These are phyloP conservation scores for Urophycis tenuis DNA, from an alignment of 2,797 vertebrate genomes.

Conservation along the genomic window DNA sequence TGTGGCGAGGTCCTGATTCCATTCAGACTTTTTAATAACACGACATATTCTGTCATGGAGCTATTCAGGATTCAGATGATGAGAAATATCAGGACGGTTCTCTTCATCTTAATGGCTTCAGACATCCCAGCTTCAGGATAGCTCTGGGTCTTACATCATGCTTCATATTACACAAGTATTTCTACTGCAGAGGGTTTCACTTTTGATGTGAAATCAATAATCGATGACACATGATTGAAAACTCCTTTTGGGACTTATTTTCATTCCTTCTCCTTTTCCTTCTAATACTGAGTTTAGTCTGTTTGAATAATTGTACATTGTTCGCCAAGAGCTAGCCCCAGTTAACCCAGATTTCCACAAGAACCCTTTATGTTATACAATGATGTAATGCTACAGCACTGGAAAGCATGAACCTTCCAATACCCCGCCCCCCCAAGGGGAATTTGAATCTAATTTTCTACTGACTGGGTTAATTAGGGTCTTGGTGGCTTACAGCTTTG, in stretches of 20 bases:
- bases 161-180: not conserved
- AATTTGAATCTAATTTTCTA: not conserved
- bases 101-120: not conserved
- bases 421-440: not conserved
- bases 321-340: constrained; percentile 3
- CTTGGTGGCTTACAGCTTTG: not conserved
- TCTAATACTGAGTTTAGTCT: not conserved
- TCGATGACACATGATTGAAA: not conserved
- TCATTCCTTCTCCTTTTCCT: not conserved
- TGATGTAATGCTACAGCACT: constrained; percentile 37
- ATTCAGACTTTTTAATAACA: not conserved
- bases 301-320: not conserved
- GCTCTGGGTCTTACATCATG: not conserved
- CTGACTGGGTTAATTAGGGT: constrained; percentile 4
- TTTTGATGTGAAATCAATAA: not conserved
- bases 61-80: not conserved
- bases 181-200: not conserved
- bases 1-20: not conserved
- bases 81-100: not conserved
- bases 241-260: not conserved
- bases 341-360: constrained; percentile 34
- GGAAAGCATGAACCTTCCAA: constrained; percentile 48
- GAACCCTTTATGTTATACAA: constrained; percentile 47
- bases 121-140: not conserved
- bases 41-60: not conserved